Conservation (phyloP, 2,888 invertebrate species). For the Deladenus siricidicola region DNA sequence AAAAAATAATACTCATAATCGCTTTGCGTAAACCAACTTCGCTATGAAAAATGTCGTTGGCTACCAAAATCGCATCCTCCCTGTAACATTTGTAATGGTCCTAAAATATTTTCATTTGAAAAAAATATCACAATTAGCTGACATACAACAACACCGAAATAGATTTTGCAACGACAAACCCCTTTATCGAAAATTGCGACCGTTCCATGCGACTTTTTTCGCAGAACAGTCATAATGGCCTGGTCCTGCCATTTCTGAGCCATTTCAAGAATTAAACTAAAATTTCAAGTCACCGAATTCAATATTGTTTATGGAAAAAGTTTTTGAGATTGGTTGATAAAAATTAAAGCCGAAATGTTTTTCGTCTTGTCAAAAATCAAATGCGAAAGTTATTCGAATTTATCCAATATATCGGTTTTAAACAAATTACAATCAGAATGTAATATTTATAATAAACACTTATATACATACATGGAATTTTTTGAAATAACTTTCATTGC, state of each 20-base stretch:
- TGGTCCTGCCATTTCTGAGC: slow-evolving; percentile 18
- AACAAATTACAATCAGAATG: too few relatives aligned
- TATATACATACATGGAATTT: too few relatives aligned
- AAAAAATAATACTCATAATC: slow-evolving; percentile 10
- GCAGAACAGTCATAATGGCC: slow-evolving; percentile 29
- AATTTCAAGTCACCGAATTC: too few relatives aligned
- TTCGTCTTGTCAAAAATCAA: too few relatives aligned
- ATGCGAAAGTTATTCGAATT: too few relatives aligned
- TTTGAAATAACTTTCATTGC: too few relatives aligned
- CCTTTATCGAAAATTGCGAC: slow-evolving; percentile 37
- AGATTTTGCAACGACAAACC: slow-evolving; percentile 18
- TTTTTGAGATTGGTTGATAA: too few relatives aligned
- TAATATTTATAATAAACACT: too few relatives aligned
- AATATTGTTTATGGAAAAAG: too few relatives aligned
- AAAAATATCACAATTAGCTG: background rate
- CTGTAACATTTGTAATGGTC: slow-evolving; percentile 37
- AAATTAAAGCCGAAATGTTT: too few relatives aligned
- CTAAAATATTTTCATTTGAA: slow-evolving; percentile 9
- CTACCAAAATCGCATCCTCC: slow-evolving; percentile 40
- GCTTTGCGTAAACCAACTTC: slow-evolving; percentile 33
- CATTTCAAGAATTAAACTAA: background rate
- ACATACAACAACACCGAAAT: background rate
- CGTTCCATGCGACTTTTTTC: slow-evolving; percentile 30
- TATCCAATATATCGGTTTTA: too few relatives aligned
- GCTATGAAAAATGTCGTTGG: slow-evolving; percentile 40